Percentiles rank a stretch among this genome's conserved stretches.
These are phyloP conservation scores for Notospermus geniculatus DNA, from an alignment of 1,140 invertebrate species.

Conservation along the genomic window DNA sequence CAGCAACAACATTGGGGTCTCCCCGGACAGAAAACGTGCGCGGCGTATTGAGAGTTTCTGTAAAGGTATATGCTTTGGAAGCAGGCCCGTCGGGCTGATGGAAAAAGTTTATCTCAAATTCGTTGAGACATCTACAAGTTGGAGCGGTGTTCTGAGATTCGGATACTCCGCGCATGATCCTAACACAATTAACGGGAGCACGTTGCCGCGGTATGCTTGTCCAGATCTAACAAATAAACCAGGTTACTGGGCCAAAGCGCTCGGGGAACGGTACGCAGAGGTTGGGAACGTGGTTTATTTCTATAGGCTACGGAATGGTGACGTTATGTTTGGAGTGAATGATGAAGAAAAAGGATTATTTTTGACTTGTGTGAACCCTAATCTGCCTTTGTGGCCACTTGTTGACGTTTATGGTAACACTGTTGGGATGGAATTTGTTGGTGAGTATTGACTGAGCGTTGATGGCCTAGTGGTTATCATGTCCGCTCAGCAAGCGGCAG, in stretches of 20 bases:
- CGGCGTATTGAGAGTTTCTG: conserved; percentile 90
- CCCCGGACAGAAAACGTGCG: conserved; percentile 76
- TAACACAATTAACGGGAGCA: conserved; percentile 64
- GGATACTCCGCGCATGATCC: conserved; percentile 95
- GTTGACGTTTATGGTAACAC: conserved; percentile 97
- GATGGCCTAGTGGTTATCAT: too few relatives aligned
- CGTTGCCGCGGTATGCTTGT: conserved; percentile 89
- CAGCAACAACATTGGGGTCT: conserved; percentile 88
- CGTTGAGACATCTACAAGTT: conserved; percentile 83
- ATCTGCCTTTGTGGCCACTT: conserved; percentile 84
- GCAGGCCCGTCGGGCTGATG: conserved; percentile 80
- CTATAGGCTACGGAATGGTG: conserved; percentile 80
- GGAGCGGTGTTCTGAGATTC: conserved; percentile 95
- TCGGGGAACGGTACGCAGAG: conserved; percentile 87
- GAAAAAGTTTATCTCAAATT: conserved; percentile 73
- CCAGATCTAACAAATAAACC: conserved; percentile 92
- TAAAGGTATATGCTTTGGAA: conserved; percentile 94
- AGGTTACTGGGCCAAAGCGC: conserved; percentile 95
- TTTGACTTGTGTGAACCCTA: conserved; percentile 84
- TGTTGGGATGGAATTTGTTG: conserved; percentile 84
- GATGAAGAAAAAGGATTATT: conserved; percentile 95
- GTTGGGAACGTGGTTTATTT: conserved; percentile 85
- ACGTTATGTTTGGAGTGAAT: conserved; percentile 93
- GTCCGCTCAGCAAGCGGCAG: too few relatives aligned
- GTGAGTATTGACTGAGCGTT: conserved; percentile 32